Evolutionary conservation across 2,888 invertebrate species (phyloP), one percentile per base, ranked within the genome.

Genomic region (Macrophya annulata): DNA sequence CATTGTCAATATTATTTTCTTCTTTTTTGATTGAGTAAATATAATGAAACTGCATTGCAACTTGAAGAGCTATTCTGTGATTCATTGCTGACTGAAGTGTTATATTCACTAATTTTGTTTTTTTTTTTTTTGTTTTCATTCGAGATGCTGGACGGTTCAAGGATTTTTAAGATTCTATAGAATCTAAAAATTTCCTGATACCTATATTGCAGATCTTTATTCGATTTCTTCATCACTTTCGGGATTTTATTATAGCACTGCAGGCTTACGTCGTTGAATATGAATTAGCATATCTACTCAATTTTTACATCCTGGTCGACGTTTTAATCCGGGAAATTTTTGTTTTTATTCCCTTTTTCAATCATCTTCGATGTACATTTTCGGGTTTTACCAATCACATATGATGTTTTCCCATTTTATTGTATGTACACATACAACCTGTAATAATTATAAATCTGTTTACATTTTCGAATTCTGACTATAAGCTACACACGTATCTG

Each of bases 61-160:
- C 4, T 51, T 17, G n/a, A n/a, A 55, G n/a, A 55, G 8, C 55
- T 55, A 55, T 8, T 55, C 55, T 6, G 55, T 55, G 55, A 55
- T 55, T 55, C 55, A 55, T n/a, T 55, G 55, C n/a, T 55, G 55
- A 55, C n/a, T 55, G 0, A 55, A 55, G n/a, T n/a, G 55, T n/a
- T 55, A n/a, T 55, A n/a, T n/a, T 55, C 55, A 5, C n/a, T 48
- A 15, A 8, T 55, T 55, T n/a, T 55, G 6, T 55, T 55, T n/a
- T 55, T 55, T 55, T 8, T 55, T 55, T n/a, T 55, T 6, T 55
- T 55, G 6, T 55, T 55, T 55, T 8, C n/a, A 55, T 55, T n/a
- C n/a, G n/a, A n/a, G 55, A 55, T 55, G 55, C 55, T 55, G 55
- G 55, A 55, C n/a, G 55, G 55, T 55, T 55, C 55, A 55, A 55